Evolutionary conservation across 1,140 invertebrate genomes (phyloP).

Genomic region (Campoletis sonorensis): DNA sequence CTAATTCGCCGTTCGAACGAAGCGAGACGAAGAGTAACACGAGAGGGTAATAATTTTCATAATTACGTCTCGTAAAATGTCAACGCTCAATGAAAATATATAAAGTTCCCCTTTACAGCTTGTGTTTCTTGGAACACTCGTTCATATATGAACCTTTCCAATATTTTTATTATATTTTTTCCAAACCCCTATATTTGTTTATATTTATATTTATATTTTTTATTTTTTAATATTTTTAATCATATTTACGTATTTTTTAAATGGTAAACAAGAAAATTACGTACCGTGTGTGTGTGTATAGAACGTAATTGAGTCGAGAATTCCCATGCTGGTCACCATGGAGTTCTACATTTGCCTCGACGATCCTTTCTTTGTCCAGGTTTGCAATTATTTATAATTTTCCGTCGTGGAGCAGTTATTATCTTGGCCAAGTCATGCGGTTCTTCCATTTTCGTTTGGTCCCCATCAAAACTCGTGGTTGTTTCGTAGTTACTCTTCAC

Average conservation of each 20-base stretch:
- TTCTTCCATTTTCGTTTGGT: neutral
- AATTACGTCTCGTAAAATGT: neutral
- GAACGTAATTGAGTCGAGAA: neutral
- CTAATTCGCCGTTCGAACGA: neutral
- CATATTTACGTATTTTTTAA: too few species aligned
- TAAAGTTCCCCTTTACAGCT: neutral
- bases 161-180: too few species aligned
- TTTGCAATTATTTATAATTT: constrained; percentile 52
- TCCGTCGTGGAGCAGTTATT: constrained; percentile 60
- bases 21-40: neutral
- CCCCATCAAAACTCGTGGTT: neutral
- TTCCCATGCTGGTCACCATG: constrained; percentile 56
- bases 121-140: neutral
- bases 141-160: neutral
- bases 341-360: constrained; percentile 62
- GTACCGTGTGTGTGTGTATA: neutral
- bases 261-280: neutral
- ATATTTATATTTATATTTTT: too few species aligned
- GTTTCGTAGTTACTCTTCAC: neutral
- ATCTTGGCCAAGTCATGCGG: constrained; percentile 52
- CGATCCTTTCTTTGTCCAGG: constrained; percentile 60
- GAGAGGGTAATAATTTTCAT: neutral
- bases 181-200: too few species aligned
- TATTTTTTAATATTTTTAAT: too few species aligned
- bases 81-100: too few species aligned